Evolutionary conservation across 2,797 vertebrate genomes (phyloP).

Genomic region (Eulemur coronatus): DNA sequence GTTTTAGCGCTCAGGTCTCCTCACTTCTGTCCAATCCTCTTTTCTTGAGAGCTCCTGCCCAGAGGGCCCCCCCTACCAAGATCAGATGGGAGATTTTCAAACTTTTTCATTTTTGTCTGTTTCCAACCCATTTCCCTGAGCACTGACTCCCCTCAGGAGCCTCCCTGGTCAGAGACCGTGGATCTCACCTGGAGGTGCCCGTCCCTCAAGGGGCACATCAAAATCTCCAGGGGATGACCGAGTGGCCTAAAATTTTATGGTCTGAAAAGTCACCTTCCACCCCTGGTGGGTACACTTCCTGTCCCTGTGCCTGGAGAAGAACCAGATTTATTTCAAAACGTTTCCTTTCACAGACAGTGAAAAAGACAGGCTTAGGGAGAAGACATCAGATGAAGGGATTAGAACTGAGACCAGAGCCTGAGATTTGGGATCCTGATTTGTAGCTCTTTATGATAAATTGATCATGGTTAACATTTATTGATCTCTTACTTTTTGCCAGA

Average conservation of each 20-base stretch:
- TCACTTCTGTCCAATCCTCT: not conserved
- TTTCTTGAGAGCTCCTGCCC: not conserved
- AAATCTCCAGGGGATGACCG: not conserved
- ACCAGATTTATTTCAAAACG: not conserved
- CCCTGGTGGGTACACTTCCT: not conserved
- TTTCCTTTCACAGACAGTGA: not conserved
- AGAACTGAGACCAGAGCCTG: not conserved
- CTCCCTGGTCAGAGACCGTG: not conserved
- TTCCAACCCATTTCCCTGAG: not conserved
- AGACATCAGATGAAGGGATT: not conserved
- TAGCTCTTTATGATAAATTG: not conserved
- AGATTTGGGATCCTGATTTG: no score
- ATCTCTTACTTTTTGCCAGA: not conserved
- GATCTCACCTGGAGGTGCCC: not conserved
- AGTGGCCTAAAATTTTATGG: not conserved
- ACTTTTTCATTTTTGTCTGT: not conserved
- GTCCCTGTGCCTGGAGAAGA: not conserved
- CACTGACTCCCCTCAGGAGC: no score
- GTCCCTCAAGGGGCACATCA: rapidly evolving
- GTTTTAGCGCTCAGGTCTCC: not conserved
- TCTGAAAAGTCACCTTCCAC: not conserved
- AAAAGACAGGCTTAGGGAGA: not conserved
- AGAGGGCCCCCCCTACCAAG: not conserved
- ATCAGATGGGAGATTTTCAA: not conserved
- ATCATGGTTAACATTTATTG: not conserved